A percentile compares a stretch with the other conserved stretches of the same genome.
phyloP scores from a whole-genome alignment of 2,797 vertebrate genomes.

The Otolemur crassicaudatus region DNA sequence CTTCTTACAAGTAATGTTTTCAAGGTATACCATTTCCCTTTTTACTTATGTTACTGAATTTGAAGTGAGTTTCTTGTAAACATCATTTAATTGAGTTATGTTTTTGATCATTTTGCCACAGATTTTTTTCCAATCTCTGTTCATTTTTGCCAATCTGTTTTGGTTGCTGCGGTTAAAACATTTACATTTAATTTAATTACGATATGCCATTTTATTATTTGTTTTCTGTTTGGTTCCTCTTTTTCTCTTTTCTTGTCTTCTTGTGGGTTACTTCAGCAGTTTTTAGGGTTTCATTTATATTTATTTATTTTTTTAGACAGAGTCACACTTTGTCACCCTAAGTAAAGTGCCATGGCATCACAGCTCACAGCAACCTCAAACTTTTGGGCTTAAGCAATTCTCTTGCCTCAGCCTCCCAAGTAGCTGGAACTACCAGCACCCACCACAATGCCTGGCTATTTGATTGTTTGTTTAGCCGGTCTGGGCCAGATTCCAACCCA shows the following conservation, averaged over 20 bases:
- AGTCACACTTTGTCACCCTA: too few relatives aligned
- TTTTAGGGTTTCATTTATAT: background rate
- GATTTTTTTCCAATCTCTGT: too few relatives aligned
- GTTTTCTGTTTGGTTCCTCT: background rate
- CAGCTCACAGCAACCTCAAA: too few relatives aligned
- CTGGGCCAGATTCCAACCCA: too few relatives aligned
- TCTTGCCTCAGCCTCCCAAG: too few relatives aligned
- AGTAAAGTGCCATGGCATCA: too few relatives aligned
- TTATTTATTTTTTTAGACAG: background rate
- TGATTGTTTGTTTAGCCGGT: too few relatives aligned
- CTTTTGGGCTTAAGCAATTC: too few relatives aligned
- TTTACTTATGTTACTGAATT: background rate
- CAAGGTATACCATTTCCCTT: background rate
- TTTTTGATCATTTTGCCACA: background rate
- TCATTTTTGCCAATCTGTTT: background rate
- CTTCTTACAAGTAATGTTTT: background rate
- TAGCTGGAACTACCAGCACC: too few relatives aligned
- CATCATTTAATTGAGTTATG: background rate
- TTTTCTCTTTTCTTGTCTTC: background rate
- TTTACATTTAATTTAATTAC: background rate
- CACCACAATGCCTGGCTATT: too few relatives aligned
- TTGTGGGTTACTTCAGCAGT: background rate
- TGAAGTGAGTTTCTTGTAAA: background rate
- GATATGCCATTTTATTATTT: background rate
- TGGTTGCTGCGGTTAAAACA: background rate